phyloP scores from a whole-genome alignment of 2,113 vertebrate genomes.

The Poecile atricapillus region DNA sequence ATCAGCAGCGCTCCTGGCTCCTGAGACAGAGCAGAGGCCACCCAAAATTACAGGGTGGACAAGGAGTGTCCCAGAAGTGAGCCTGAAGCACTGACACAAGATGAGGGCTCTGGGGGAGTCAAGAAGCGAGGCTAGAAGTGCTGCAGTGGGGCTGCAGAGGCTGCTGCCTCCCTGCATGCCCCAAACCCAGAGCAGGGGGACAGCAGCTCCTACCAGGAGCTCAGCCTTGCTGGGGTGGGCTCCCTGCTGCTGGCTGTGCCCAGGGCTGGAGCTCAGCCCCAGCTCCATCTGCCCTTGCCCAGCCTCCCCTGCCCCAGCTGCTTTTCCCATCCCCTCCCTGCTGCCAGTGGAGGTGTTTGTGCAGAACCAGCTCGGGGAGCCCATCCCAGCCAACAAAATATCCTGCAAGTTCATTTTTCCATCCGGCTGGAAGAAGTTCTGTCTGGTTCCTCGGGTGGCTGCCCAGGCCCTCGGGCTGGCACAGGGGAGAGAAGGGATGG shows the following conservation, averaged over 20 bases:
- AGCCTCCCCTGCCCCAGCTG: background rate
- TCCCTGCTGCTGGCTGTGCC: too few relatives aligned
- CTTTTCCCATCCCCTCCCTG: constrained; percentile 32
- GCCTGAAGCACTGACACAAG: background rate
- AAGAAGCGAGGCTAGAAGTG: background rate
- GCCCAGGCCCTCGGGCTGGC: background rate
- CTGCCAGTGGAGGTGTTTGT: constrained; percentile 14
- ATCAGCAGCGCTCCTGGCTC: background rate
- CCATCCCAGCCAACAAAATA: background rate
- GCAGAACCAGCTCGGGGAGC: constrained; percentile 33
- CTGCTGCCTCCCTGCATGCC: background rate
- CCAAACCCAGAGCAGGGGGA: background rate
- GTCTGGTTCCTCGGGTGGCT: constrained; percentile 47
- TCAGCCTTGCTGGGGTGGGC: background rate
- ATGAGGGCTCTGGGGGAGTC: background rate
- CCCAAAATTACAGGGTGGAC: background rate
- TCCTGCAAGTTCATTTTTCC: background rate
- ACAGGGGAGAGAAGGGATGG: background rate
- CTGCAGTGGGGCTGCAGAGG: background rate
- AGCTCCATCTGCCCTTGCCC: too few relatives aligned
- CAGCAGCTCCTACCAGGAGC: background rate
- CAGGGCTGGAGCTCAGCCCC: too few relatives aligned
- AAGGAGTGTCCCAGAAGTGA: background rate
- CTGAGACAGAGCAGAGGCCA: background rate
- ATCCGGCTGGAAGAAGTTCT: background rate